Conservation (phyloP, 2,113 vertebrate species). For the Labrus mixtus region DNA sequence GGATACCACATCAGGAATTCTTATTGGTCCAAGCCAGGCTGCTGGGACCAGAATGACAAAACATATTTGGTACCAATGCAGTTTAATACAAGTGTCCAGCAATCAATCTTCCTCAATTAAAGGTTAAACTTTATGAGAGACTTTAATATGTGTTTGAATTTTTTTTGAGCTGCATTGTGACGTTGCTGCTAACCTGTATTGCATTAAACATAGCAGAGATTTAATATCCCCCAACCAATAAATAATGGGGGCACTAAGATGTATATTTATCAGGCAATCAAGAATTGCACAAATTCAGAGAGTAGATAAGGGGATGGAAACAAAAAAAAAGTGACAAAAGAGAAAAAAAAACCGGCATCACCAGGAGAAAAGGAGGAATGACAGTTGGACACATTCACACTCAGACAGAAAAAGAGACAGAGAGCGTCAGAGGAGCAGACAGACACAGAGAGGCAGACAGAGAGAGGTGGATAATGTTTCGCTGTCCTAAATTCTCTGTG, state of each 20-base stretch:
- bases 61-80: background rate
- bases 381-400: constrained; percentile 3
- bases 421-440: constrained; percentile 13
- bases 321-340: background rate
- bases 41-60: constrained; percentile 49
- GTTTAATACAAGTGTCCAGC: too few relatives aligned
- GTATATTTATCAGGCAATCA: background rate
- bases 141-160: too few relatives aligned
- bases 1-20: constrained; percentile 69
- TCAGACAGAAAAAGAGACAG: background rate
- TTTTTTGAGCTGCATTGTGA: too few relatives aligned
- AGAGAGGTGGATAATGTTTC: constrained; percentile 64
- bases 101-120: too few relatives aligned
- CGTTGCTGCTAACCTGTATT: too few relatives aligned
- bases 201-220: too few relatives aligned
- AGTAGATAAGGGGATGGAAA: background rate
- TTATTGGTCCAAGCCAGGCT: constrained; percentile 45
- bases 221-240: too few relatives aligned
- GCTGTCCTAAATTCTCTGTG: constrained; percentile 54
- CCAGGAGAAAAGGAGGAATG: background rate
- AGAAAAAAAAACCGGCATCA: background rate
- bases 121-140: too few relatives aligned
- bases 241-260: too few relatives aligned
- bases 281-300: background rate
- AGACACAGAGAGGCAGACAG: constrained; percentile 14